Conservation (phyloP, 2,888 invertebrate species). For the Philereme transversata region DNA sequence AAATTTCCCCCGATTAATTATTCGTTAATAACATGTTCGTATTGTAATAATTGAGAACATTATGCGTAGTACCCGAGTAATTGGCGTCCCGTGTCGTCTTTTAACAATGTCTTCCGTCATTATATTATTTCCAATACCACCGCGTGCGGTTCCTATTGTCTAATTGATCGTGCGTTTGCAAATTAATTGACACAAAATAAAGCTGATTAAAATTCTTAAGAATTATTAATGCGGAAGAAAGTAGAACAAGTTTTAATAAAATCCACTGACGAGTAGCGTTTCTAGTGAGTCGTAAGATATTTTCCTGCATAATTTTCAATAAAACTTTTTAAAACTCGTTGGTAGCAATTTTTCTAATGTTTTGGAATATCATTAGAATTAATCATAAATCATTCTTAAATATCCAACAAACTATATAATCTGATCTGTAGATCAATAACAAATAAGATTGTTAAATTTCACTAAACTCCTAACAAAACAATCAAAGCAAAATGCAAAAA, state of each 20-base stretch:
- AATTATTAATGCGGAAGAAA: conserved; percentile 7
- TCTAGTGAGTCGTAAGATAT: too few relatives aligned
- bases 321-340: too few relatives aligned
- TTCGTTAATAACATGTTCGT: conserved; percentile 63
- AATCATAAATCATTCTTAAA: too few relatives aligned
- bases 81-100: conserved; percentile 57
- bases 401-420: too few relatives aligned
- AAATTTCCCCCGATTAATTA: conserved; percentile 76
- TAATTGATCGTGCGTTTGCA: conserved; percentile 29
- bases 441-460: too few relatives aligned
- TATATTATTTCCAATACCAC: conserved; percentile 16
- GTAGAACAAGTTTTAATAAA: neutral
- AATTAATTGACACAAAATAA: conserved; percentile 24
- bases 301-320: too few relatives aligned
- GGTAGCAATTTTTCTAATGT: too few relatives aligned
- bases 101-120: conserved; percentile 62
- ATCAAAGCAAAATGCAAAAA: conserved; percentile 5
- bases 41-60: conserved; percentile 63
- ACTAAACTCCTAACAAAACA: conserved; percentile 12
- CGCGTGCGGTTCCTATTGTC: conserved; percentile 22
- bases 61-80: conserved; percentile 45
- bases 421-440: too few relatives aligned
- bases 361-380: too few relatives aligned
- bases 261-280: too few relatives aligned
- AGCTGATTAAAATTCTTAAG: conserved; percentile 4